Evolutionary conservation across 64 coral and sea anemone species (phyloP).

Genomic region (Porites lutea): DNA sequence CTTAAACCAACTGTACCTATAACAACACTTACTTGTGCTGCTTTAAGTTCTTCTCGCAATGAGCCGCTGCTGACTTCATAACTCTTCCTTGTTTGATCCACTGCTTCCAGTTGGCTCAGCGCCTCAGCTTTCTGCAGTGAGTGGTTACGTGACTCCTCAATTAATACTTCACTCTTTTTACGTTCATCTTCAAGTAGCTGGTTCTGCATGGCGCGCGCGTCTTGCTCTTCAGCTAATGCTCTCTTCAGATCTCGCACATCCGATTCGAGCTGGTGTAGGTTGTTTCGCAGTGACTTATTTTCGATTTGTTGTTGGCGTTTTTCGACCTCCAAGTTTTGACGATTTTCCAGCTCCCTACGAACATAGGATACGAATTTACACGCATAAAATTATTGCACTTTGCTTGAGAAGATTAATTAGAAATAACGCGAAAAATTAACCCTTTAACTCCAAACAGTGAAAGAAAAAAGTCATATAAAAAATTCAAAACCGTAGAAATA

Average conservation of each 20-base stretch:
- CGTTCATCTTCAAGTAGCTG: constrained; percentile 86
- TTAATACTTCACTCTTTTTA: constrained; percentile 75
- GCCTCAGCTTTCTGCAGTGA: constrained; percentile 85
- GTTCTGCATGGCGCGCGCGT: constrained; percentile 57
- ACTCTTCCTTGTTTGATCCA: constrained; percentile 88
- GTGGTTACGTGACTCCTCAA: constrained; percentile 77
- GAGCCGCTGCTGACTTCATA: constrained; percentile 86
- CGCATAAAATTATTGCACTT: not conserved
- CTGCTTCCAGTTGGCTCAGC: constrained; percentile 85
- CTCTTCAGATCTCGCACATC: constrained; percentile 86
- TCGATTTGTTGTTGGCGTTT: constrained; percentile 82
- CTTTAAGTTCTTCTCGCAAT: constrained; percentile 82
- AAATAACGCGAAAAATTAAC: too few species aligned
- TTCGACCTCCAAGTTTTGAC: constrained; percentile 86
- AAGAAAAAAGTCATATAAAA: too few species aligned
- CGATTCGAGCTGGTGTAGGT: constrained; percentile 71
- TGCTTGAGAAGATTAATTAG: too few species aligned
- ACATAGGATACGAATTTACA: not conserved
- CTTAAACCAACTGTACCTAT: too few species aligned
- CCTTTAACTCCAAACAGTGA: too few species aligned
- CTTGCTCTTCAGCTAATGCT: constrained; percentile 88
- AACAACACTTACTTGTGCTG: constrained; percentile 71
- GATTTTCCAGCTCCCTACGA: constrained; percentile 86
- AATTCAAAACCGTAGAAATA: too few species aligned
- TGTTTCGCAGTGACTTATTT: constrained; percentile 70